Conservation (phyloP, 1,140 invertebrate genomes). For the Drosophila novamexicana region DNA sequence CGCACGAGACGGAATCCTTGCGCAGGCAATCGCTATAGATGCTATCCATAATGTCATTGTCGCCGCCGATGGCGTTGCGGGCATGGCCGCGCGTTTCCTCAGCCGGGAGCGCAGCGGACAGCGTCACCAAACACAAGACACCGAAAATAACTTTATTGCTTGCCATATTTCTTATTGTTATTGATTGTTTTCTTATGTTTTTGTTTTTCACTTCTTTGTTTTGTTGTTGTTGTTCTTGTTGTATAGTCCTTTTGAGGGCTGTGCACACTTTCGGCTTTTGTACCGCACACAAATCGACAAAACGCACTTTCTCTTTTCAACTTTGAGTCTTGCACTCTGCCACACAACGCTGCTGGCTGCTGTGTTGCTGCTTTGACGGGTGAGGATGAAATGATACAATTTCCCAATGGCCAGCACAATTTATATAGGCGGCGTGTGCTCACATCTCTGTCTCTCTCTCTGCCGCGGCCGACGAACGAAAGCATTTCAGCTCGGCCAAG, state of each 20-base stretch:
- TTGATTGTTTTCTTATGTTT: slow-evolving; percentile 18
- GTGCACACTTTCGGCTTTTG: slow-evolving; percentile 56
- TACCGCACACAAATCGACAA: slow-evolving; percentile 56
- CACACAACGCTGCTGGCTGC: slow-evolving; percentile 71
- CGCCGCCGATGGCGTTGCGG: slow-evolving; percentile 87
- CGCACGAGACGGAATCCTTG: slow-evolving; percentile 91
- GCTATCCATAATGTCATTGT: slow-evolving; percentile 90
- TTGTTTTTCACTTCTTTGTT: slow-evolving; percentile 51
- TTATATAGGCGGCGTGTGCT: slow-evolving; percentile 82
- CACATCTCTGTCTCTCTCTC: slow-evolving; percentile 51
- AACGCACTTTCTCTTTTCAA: slow-evolving; percentile 79
- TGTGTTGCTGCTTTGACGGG: slow-evolving; percentile 84
- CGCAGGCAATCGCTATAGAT: slow-evolving; percentile 91
- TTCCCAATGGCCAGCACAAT: slow-evolving; percentile 82
- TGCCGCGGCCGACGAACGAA: slow-evolving; percentile 47
- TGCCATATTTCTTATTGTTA: slow-evolving; percentile 67
- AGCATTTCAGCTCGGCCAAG: slow-evolving; percentile 68
- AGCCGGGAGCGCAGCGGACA: slow-evolving; percentile 87
- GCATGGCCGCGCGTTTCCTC: slow-evolving; percentile 86
- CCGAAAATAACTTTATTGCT: slow-evolving; percentile 82
- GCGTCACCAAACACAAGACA: slow-evolving; percentile 86
- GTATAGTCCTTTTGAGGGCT: slow-evolving; percentile 68
- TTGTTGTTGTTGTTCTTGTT: slow-evolving; percentile 27
- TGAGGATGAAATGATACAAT: slow-evolving; percentile 85
- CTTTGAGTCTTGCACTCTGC: slow-evolving; percentile 50